phyloP scores from a whole-genome alignment of 2,113 vertebrate species.

The Odocoileus virginianus region DNA sequence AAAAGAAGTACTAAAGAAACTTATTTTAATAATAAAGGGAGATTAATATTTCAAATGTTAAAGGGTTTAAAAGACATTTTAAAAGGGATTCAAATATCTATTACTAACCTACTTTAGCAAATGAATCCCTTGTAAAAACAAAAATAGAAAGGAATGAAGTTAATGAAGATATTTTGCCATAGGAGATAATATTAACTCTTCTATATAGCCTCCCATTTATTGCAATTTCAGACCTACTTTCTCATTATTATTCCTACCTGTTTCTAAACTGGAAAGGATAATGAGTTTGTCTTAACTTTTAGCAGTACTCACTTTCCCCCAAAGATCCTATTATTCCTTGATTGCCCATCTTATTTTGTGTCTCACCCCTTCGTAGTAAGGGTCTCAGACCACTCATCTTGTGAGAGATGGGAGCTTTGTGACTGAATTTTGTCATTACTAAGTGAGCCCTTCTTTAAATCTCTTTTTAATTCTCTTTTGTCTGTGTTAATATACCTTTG shows the following conservation, averaged over 20 bases:
- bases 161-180: background rate
- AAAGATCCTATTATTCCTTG: background rate
- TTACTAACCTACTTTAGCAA: conserved; percentile 34
- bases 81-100: background rate
- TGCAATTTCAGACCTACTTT: background rate
- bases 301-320: background rate
- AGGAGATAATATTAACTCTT: background rate
- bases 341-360: background rate
- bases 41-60: conserved; percentile 33
- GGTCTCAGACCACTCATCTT: background rate
- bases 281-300: background rate
- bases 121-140: conserved; percentile 18
- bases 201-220: background rate
- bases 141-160: background rate
- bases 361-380: background rate
- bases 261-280: background rate
- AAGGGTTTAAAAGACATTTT: background rate
- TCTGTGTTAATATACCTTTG: background rate
- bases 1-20: background rate
- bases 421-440: background rate
- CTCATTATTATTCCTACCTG: background rate
- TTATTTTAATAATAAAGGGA: conserved; percentile 34
- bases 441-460: background rate
- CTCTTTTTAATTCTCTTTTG: background rate
- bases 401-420: background rate